Evolutionary conservation across 2,888 invertebrate species (phyloP), one percentile per base, ranked within the genome.

Genomic region (Agapostemon virescens): DNA sequence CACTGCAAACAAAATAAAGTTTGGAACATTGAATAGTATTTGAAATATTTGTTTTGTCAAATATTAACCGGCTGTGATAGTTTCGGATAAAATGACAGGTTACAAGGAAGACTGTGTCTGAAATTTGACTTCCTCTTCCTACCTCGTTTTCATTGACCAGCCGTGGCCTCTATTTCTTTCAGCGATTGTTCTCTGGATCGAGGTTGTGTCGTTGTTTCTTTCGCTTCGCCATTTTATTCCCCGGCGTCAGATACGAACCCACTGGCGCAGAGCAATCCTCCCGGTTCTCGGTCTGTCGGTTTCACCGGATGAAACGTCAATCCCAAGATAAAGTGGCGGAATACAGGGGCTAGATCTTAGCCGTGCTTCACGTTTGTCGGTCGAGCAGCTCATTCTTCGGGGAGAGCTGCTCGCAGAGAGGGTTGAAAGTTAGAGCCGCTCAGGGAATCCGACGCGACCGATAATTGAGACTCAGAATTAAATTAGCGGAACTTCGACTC

Each of bases 391-490:
- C 64, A 40, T 74, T 64, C 73, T 26, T n/a, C 33, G 6, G 66
- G 42, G 75, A 33, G 49, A 40, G 58, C 13, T 67, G 69, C 74
- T 74, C 52, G 64, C 76, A 72, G 49, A 68, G 72, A 64, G 81
- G 79, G 77, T 40, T 77, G 85, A 84, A 86, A 87, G 87, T 88
- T 88, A 85, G 86, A 82, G 85, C 77, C 85, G 84, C 82, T 81
- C 68, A 61, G 84, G 85, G 86, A 84, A 87, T 87, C 74, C 70
- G 82, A 82, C 83, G 79, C 87, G 84, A 66, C 86, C 86, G 87
- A 89, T 89, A 90, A 90, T 89, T 88, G 88, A 87, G 86, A 82
- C 81, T 80, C 75, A 85, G 55, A 89, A 90, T 89, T 88, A 88
- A 90, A 90, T 89, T 88, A 88, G 85, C 84, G 78, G 79, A 81